phyloP scores from a whole-genome alignment of 2,113 vertebrate genomes.

The Aix galericulata region DNA sequence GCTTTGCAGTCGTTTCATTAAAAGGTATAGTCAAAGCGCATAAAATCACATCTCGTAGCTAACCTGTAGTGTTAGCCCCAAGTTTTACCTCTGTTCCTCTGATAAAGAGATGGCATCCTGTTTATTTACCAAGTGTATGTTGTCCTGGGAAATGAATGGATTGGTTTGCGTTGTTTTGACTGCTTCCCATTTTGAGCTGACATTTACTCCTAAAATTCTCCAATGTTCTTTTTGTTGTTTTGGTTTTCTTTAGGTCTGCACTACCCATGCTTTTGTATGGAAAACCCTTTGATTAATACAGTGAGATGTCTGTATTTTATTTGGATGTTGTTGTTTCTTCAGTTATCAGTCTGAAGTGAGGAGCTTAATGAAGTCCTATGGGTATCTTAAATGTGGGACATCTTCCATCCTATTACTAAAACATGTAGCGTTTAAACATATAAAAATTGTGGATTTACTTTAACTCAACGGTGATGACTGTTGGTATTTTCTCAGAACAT shows the following conservation, averaged over 20 bases:
- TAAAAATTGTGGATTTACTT: background rate
- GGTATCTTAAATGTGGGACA: background rate
- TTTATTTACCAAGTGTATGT: background rate
- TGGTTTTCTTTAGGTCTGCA: background rate
- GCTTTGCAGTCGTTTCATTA: background rate
- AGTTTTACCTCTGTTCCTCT: background rate
- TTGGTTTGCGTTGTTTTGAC: background rate
- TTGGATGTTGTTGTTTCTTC: background rate
- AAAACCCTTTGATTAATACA: background rate
- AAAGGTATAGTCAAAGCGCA: background rate
- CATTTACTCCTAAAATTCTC: background rate
- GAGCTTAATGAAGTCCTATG: background rate
- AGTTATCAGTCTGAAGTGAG: background rate
- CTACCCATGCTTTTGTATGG: background rate
- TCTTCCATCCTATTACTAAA: background rate
- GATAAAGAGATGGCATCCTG: background rate
- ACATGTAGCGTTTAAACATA: background rate
- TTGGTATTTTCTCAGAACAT: background rate
- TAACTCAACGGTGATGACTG: background rate
- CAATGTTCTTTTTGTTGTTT: background rate
- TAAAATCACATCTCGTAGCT: background rate
- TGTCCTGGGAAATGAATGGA: background rate
- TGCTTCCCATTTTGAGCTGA: background rate
- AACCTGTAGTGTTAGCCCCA: background rate
- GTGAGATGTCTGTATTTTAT: background rate